Percentiles rank a stretch among this genome's conserved stretches.
phyloP scores from a whole-genome alignment of 2,113 vertebrate genomes.

The Mormoops blainvillei region DNA sequence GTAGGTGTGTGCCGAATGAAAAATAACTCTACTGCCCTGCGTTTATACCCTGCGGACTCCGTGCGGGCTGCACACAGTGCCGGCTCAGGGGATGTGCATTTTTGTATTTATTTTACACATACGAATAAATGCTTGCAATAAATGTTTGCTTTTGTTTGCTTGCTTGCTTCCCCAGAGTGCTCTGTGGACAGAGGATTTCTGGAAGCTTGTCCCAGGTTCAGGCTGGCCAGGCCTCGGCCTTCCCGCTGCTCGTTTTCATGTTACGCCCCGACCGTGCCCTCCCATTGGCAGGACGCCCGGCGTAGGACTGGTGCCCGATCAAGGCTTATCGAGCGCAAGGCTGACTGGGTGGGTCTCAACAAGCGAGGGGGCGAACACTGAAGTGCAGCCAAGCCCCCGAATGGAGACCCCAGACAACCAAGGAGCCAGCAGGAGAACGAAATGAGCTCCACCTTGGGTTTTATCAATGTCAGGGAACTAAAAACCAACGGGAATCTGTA shows the following conservation, averaged over 20 bases:
- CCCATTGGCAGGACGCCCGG: background rate
- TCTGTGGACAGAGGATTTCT: background rate
- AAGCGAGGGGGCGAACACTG: background rate
- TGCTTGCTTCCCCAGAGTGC: background rate
- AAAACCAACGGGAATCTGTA: background rate
- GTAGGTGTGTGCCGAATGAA: background rate
- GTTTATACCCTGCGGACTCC: rapidly evolving
- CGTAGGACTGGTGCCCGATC: background rate
- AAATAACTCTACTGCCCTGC: background rate
- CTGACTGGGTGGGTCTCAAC: background rate
- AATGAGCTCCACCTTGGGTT: background rate
- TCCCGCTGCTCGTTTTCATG: background rate
- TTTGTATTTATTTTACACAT: background rate
- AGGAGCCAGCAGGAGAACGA: background rate
- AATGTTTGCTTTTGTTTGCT: background rate
- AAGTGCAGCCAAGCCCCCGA: background rate
- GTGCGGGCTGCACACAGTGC: background rate
- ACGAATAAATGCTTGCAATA: too few species aligned
- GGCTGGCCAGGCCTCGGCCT: background rate
- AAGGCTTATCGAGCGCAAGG: background rate
- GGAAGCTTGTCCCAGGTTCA: background rate
- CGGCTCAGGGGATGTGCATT: background rate
- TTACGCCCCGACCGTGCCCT: background rate
- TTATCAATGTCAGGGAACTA: background rate
- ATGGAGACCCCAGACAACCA: background rate